Conservation (phyloP, 2,888 invertebrate species). For the Drosophila colorata region DNA sequence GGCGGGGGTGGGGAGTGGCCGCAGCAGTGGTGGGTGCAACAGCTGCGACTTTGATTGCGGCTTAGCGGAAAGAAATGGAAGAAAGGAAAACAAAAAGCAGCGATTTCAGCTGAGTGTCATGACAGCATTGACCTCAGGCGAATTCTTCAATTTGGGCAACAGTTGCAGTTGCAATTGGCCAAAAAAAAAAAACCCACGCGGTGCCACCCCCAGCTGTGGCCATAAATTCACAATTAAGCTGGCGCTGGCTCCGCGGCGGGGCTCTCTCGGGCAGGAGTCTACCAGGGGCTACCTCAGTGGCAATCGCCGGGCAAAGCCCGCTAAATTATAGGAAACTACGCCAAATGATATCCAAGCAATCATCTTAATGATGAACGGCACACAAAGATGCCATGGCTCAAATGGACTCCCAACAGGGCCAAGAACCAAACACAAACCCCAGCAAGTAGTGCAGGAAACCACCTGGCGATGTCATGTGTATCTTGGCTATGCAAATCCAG, state of each 20-base stretch:
- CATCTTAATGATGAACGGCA: slow-evolving; percentile 52
- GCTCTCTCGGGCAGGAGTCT: slow-evolving; percentile 1
- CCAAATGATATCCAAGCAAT: slow-evolving; percentile 53
- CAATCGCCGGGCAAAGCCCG: slow-evolving; percentile 10
- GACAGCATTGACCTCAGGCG: slow-evolving; percentile 72
- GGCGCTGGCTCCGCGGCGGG: slow-evolving; percentile 1
- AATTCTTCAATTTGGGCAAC: slow-evolving; percentile 53
- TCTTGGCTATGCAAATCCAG: not conserved
- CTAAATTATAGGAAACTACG: slow-evolving; percentile 46
- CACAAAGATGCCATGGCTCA: not conserved
- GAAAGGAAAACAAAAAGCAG: slow-evolving; percentile 23
- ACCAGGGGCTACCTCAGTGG: slow-evolving; percentile 34
- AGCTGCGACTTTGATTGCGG: slow-evolving; percentile 56
- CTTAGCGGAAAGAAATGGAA: slow-evolving; percentile 9
- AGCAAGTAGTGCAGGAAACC: not conserved
- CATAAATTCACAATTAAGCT: slow-evolving; percentile 44
- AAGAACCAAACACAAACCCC: not conserved
- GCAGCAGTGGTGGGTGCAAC: slow-evolving; percentile 56
- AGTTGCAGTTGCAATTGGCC: slow-evolving; percentile 43
- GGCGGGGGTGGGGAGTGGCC: not conserved
- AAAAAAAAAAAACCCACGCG: slow-evolving; percentile 20
- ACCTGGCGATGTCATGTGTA: not conserved
- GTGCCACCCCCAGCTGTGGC: slow-evolving; percentile 18
- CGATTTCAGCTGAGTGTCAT: slow-evolving; percentile 57
- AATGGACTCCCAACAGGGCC: not conserved